These are phyloP conservation scores for Heliothis virescens DNA, from an alignment of 1,140 invertebrate genomes.

Conservation along the genomic window DNA sequence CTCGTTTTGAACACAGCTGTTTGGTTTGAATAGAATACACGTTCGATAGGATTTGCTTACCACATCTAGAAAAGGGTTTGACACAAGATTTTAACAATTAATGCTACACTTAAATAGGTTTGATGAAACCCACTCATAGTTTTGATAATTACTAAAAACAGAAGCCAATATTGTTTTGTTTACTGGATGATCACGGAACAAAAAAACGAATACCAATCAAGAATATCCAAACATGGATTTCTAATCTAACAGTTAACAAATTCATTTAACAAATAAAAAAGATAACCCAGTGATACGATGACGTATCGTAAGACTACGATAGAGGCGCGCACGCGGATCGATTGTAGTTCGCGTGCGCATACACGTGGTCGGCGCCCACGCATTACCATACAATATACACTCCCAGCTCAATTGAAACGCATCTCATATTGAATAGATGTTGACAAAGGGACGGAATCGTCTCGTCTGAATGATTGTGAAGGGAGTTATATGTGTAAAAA, in stretches of 20 bases:
- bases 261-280: not conserved
- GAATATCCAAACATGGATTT: not conserved
- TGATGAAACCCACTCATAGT: too few relatives aligned
- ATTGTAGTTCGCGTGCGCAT: not conserved
- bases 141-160: too few relatives aligned
- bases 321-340: not conserved
- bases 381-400: conserved; percentile 27
- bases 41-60: too few relatives aligned
- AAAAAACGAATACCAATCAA: not conserved
- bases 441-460: not conserved
- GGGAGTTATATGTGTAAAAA: too few relatives aligned
- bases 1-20: too few relatives aligned
- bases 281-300: not conserved
- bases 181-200: too few relatives aligned
- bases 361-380: conserved; percentile 30
- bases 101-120: too few relatives aligned
- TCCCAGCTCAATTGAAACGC: conserved; percentile 22
- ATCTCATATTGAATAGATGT: not conserved
- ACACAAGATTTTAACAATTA: too few relatives aligned
- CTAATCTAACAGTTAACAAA: not conserved
- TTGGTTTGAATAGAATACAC: too few relatives aligned
- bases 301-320: conserved; percentile 19
- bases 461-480: too few relatives aligned
- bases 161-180: too few relatives aligned
- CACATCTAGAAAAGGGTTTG: too few relatives aligned